Conservation (phyloP, 2,113 vertebrate genomes). For the Carassius carassius region DNA sequence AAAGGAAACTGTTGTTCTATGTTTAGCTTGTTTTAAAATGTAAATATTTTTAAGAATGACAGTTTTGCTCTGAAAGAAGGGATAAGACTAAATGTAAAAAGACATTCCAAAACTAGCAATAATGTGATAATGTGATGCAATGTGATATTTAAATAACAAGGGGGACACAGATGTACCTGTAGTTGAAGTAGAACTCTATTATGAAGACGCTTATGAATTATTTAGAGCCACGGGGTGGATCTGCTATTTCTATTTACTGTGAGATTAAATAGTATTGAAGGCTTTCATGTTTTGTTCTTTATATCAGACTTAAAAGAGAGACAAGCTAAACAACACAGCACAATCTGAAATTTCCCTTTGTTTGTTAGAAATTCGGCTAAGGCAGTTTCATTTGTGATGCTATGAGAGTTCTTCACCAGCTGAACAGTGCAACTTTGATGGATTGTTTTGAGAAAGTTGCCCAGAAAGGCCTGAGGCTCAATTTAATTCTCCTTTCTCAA, state of each 20-base stretch:
- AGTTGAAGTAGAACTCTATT: background rate
- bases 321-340: background rate
- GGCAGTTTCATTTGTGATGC: slow-evolving; percentile 1
- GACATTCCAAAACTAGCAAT: background rate
- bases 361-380: background rate
- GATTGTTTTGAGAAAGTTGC: slow-evolving; percentile 42
- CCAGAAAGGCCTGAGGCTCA: slow-evolving; percentile 25
- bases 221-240: background rate
- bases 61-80: background rate
- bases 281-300: background rate
- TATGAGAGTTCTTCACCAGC: background rate
- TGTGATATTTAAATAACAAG: background rate
- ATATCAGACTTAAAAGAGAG: background rate
- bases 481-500: slow-evolving; percentile 41
- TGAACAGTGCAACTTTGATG: slow-evolving; percentile 12
- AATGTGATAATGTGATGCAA: background rate
- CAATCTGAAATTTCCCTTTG: background rate
- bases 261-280: background rate
- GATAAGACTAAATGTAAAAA: background rate
- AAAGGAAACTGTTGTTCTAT: background rate
- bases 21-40: background rate
- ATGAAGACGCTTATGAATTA: background rate
- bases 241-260: background rate
- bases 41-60: background rate
- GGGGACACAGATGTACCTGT: background rate